Evolutionary conservation across 2,888 invertebrate genomes (phyloP).

Genomic region (Idaea dimidiata): DNA sequence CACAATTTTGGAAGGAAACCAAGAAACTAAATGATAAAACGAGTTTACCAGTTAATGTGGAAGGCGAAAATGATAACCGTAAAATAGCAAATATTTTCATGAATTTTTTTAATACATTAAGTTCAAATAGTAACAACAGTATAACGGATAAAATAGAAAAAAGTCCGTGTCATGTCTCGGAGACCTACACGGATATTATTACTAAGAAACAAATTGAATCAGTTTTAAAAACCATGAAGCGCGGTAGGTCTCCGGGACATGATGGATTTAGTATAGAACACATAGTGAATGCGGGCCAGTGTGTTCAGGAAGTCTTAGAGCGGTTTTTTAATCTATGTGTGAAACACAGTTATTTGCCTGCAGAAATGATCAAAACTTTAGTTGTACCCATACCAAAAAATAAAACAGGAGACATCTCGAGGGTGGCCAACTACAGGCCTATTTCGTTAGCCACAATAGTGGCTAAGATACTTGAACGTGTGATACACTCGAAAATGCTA

Average conservation of each 20-base stretch:
- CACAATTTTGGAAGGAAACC: constrained; percentile 16
- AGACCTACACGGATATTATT: neutral
- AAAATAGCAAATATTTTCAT: constrained; percentile 14
- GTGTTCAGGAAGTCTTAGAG: neutral
- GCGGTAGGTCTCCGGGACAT: constrained; percentile 9
- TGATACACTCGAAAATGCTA: constrained; percentile 2
- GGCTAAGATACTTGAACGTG: constrained; percentile 7
- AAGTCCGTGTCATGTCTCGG: neutral
- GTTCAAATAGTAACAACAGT: neutral
- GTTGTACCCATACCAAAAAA: constrained; percentile 8
- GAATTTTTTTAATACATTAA: constrained; percentile 6
- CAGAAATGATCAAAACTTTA: constrained; percentile 11
- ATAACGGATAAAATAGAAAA: neutral
- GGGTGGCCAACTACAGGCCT: constrained; percentile 2
- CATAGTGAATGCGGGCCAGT: neutral
- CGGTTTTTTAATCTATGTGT: constrained; percentile 1
- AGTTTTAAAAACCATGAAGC: neutral
- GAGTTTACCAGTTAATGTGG: constrained; percentile 5
- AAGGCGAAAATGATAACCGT: constrained; percentile 9
- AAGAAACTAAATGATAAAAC: constrained; percentile 1
- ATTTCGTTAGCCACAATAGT: constrained; percentile 8
- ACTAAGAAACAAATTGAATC: neutral
- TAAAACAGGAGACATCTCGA: constrained; percentile 5
- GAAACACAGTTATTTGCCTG: constrained; percentile 11
- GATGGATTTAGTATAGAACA: constrained; percentile 7